These are phyloP conservation scores for Patella depressa DNA, from an alignment of 2,888 invertebrate species.

Conservation along the genomic window DNA sequence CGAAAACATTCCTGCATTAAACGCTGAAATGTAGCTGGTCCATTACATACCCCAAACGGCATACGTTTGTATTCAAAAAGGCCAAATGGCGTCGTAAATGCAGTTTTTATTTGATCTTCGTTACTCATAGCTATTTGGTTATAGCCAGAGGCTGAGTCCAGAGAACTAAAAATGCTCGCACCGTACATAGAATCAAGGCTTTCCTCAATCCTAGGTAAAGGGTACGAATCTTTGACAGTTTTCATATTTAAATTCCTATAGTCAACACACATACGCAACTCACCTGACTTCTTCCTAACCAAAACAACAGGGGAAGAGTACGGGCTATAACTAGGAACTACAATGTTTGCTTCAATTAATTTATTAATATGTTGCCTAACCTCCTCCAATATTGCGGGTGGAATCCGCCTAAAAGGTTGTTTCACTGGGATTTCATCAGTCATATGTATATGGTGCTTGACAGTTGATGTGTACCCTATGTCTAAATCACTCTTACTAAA, in stretches of 20 bases:
- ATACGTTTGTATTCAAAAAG: constrained; percentile 39
- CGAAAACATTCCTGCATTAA: constrained; percentile 35
- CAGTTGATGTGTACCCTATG: constrained; percentile 25
- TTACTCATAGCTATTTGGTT: constrained; percentile 43
- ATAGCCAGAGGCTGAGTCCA: too few species aligned
- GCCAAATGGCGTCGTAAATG: constrained; percentile 37
- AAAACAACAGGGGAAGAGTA: constrained; percentile 40
- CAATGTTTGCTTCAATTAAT: constrained; percentile 29
- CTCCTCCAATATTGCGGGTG: constrained; percentile 19
- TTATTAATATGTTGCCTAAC: constrained; percentile 25
- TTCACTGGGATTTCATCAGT: constrained; percentile 16
- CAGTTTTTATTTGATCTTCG: constrained; percentile 44
- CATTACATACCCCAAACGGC: constrained; percentile 34
- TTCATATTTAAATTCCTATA: not conserved
- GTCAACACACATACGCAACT: not conserved
- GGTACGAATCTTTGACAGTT: not conserved
- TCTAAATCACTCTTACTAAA: constrained; percentile 20
- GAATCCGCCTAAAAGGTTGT: constrained; percentile 23
- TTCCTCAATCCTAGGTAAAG: constrained; percentile 8
- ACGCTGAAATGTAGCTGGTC: constrained; percentile 38
- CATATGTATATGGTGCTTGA: constrained; percentile 19
- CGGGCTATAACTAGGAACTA: constrained; percentile 30
- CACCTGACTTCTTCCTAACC: constrained; percentile 12
- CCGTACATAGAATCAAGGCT: constrained; percentile 9
- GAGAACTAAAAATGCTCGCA: not conserved